Percentiles rank a stretch among this genome's conserved stretches.
Evolutionary conservation across 2,113 vertebrate genomes (phyloP).

Genomic region (Jacana jacana): DNA sequence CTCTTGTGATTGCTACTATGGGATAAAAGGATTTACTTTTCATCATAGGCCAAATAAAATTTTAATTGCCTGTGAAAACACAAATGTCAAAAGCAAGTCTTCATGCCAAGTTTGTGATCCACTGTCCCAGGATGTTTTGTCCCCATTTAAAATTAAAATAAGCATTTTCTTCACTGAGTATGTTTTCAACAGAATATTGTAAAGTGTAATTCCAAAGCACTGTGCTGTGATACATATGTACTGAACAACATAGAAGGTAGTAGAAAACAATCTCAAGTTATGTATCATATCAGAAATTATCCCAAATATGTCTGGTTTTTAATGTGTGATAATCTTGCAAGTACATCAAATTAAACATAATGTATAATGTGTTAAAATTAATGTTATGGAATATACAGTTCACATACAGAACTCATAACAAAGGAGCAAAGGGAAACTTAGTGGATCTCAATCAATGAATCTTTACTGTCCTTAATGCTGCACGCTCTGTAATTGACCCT

Average conservation of each 20-base stretch:
- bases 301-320: background rate
- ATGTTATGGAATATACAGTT: background rate
- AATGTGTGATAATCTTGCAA: background rate
- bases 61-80: conserved; percentile 78
- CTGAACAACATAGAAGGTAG: background rate
- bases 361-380: background rate
- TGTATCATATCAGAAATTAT: background rate
- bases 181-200: conserved; percentile 10
- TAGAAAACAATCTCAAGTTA: background rate
- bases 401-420: background rate
- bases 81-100: conserved; percentile 75
- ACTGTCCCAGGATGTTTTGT: conserved; percentile 35
- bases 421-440: background rate
- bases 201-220: conserved; percentile 4
- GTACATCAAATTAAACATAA: background rate
- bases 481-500: background rate
- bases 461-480: background rate
- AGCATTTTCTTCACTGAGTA: conserved; percentile 49
- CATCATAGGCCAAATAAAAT: conserved; percentile 73
- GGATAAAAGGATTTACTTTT: conserved; percentile 76
- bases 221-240: background rate
- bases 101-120: conserved; percentile 54
- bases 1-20: conserved; percentile 48
- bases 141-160: conserved; percentile 63
- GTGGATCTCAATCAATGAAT: background rate